Percentiles rank a stretch among this genome's conserved stretches.
Conservation (phyloP, 2,888 invertebrate genomes). For the Pemphredon lugubris region DNA sequence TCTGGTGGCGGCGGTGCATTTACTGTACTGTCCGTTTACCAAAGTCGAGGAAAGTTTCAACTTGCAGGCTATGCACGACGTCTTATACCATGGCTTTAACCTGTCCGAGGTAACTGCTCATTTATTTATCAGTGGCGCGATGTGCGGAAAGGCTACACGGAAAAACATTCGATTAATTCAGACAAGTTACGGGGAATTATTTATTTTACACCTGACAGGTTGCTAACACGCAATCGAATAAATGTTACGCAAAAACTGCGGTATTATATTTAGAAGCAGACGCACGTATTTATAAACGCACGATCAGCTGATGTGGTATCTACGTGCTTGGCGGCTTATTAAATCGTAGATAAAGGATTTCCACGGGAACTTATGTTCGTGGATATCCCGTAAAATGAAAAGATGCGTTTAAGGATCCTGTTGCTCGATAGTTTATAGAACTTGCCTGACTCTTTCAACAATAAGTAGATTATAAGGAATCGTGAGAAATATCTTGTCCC, state of each 20-base stretch:
- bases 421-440: too few species aligned
- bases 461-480: too few species aligned
- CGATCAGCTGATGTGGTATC: slow-evolving; percentile 68
- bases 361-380: too few species aligned
- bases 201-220: slow-evolving; percentile 48
- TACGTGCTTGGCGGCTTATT: slow-evolving; percentile 23
- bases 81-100: slow-evolving; percentile 93
- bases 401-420: too few species aligned
- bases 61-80: slow-evolving; percentile 98
- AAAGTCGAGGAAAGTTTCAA: slow-evolving; percentile 99
- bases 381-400: too few species aligned
- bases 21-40: slow-evolving; percentile 95
- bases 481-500: too few species aligned
- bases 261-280: slow-evolving; percentile 71
- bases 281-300: slow-evolving; percentile 71
- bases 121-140: too few species aligned
- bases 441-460: too few species aligned
- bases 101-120: slow-evolving; percentile 87
- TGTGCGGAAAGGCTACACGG: too few species aligned
- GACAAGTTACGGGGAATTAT: slow-evolving; percentile 5
- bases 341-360: too few species aligned
- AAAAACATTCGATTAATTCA: too few species aligned
- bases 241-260: slow-evolving; percentile 67
- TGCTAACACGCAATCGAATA: slow-evolving; percentile 42
- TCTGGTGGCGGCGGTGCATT: slow-evolving; percentile 89